phyloP scores from a whole-genome alignment of 2,888 invertebrate species.

The Drosophila rubida region DNA sequence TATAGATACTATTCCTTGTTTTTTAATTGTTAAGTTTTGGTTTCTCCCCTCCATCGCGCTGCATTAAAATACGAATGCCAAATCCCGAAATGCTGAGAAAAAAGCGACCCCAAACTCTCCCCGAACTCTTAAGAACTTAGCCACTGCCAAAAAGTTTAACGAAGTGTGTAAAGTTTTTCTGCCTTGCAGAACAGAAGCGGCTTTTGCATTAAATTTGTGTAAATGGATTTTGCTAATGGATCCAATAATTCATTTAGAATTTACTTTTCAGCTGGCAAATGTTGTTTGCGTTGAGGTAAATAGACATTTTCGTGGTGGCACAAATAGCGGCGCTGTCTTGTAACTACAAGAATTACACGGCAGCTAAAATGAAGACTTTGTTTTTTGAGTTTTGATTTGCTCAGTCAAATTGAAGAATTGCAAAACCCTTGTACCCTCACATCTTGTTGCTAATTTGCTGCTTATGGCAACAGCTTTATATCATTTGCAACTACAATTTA shows the following conservation, averaged over 20 bases:
- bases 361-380: background rate
- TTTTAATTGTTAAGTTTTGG: conserved; percentile 82
- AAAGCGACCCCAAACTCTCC: conserved; percentile 3
- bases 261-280: conserved; percentile 76
- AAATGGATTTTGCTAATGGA: conserved; percentile 84
- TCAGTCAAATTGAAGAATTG: background rate
- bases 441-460: background rate
- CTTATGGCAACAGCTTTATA: background rate
- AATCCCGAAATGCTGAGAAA: conserved; percentile 24
- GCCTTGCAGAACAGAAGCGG: conserved; percentile 54
- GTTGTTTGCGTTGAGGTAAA: conserved; percentile 74
- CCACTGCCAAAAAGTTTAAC: conserved; percentile 74
- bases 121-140: conserved; percentile 29
- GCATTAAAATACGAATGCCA: conserved; percentile 22
- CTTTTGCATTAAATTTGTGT: conserved; percentile 82
- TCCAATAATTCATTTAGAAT: conserved; percentile 84
- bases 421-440: background rate
- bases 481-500: background rate
- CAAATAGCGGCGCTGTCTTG: background rate
- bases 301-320: conserved; percentile 66
- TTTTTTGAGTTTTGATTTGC: background rate
- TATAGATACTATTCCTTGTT: conserved; percentile 26
- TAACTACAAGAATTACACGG: conserved; percentile 10
- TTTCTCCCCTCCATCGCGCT: conserved; percentile 38
- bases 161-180: conserved; percentile 81